Evolutionary conservation across 2,113 vertebrate genomes (phyloP), one percentile per base, ranked within the genome.

Genomic region (Tangachromis dhanisi): DNA sequence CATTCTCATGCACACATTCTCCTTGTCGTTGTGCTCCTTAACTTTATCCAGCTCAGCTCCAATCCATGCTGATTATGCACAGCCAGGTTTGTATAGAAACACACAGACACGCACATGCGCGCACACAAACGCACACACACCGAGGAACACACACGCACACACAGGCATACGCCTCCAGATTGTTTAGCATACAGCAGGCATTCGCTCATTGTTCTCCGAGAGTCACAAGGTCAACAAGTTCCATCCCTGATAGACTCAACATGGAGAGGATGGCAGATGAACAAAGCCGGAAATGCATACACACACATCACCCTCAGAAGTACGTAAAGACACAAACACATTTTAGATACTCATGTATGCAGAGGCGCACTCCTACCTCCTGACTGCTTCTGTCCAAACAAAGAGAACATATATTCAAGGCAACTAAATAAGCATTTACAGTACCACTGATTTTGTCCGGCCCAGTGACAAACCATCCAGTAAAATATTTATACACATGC

Each of bases 161-260:
- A 21, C 9, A 76, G 29, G 61, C 86, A 83, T 82, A 91, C 76
- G 54, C 85, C 89, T 89, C 85, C 85, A 55, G 47, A 90, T 93
- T 94, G 92, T 93, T 94, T 90, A 92, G 87, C 91, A 92, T 92
- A 90, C 92, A 91, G 73, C 89, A 83, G 59, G 71, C 93, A 86
- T 86, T 87, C 49, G 3, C 89, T 90, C 89, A 88, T 92, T 94
- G 90, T 92, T 92, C 88, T 88, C 10, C 2, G 10, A 73, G 88
- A 93, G 89, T 90, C 80, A 68, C 86, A 93, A 95, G 95, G 94
- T 95, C 93, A 93, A 93, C 88, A 85, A 93, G 91, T 93, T 90
- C 84, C 90, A 81, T 90, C 55, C 88, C 83, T 88, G 87, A 93
- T 90, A 90, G 90, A 89, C 89, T 92, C 87, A 80, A 86, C 86